Conservation (phyloP, 2,888 invertebrate species). For the Scaeva pyrastri region DNA sequence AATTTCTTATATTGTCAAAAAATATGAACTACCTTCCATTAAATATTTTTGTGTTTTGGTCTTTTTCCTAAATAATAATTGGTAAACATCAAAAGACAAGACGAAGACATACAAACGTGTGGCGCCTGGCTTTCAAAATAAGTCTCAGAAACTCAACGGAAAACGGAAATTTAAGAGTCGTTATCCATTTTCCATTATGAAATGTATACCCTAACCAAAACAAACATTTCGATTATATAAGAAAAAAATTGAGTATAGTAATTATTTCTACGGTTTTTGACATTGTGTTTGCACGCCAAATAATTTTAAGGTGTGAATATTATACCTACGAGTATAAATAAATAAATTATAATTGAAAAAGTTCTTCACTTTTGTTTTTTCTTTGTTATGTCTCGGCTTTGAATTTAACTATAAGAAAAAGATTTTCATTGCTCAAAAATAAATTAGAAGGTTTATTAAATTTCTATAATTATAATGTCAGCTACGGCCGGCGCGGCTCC, state of each 20-base stretch:
- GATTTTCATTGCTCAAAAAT: neutral
- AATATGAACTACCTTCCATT: neutral
- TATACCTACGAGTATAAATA: neutral
- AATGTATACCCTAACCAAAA: neutral
- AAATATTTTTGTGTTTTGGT: neutral
- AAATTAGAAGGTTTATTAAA: slow-evolving; percentile 8
- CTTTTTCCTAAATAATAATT: neutral
- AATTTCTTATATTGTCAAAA: neutral
- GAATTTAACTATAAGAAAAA: neutral
- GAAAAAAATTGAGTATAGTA: neutral
- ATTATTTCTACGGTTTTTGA: slow-evolving; percentile 2
- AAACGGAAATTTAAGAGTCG: neutral
- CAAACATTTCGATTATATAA: neutral
- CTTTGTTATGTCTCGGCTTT: neutral
- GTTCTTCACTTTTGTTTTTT: neutral
- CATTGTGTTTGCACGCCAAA: slow-evolving; percentile 16
- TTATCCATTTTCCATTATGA: neutral
- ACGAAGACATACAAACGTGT: neutral
- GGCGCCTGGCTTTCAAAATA: slow-evolving; percentile 12
- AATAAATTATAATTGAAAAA: neutral
- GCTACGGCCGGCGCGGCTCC: neutral
- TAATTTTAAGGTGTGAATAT: slow-evolving; percentile 7
- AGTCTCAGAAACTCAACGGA: neutral
- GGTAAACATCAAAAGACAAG: slow-evolving; percentile 16
- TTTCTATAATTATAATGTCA: slow-evolving; percentile 20